phyloP scores from a whole-genome alignment of 2,113 vertebrate genomes.

The Pelecanus crispus region DNA sequence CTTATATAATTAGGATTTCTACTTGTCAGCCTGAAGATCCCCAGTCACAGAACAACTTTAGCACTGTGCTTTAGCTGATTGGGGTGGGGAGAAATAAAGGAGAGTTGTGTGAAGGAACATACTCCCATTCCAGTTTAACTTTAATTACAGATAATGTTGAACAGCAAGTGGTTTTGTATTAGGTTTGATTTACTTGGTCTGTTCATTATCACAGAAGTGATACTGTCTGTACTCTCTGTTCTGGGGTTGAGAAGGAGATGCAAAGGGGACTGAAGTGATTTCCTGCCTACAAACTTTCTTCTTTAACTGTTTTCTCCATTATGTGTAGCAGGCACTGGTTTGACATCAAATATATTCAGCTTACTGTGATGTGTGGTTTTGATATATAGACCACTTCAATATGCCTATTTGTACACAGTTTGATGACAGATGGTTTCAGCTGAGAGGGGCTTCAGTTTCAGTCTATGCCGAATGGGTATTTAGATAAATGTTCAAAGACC shows the following conservation, averaged over 20 bases:
- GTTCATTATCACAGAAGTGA: neutral
- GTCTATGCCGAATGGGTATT: neutral
- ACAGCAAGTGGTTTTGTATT: neutral
- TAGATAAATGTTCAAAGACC: neutral
- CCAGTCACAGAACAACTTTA: neutral
- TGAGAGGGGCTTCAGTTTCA: neutral
- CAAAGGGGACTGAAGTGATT: neutral
- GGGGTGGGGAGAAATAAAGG: neutral
- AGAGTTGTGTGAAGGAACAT: neutral
- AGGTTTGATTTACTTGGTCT: constrained; percentile 22
- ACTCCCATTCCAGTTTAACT: constrained; percentile 30
- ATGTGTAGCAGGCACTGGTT: neutral
- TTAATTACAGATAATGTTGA: constrained; percentile 23
- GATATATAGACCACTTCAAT: neutral
- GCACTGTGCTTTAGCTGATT: neutral
- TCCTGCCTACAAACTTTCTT: neutral
- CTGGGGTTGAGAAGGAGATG: neutral
- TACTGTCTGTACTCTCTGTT: neutral
- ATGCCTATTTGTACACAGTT: neutral
- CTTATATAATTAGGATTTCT: neutral
- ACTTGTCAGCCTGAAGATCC: neutral
- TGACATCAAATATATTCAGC: neutral
- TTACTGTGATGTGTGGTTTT: neutral
- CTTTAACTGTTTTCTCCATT: neutral
- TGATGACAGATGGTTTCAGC: neutral